Evolutionary conservation across 2,888 invertebrate genomes (phyloP), one percentile per base, ranked within the genome.

Genomic region (Hipparchia sbordonii): DNA sequence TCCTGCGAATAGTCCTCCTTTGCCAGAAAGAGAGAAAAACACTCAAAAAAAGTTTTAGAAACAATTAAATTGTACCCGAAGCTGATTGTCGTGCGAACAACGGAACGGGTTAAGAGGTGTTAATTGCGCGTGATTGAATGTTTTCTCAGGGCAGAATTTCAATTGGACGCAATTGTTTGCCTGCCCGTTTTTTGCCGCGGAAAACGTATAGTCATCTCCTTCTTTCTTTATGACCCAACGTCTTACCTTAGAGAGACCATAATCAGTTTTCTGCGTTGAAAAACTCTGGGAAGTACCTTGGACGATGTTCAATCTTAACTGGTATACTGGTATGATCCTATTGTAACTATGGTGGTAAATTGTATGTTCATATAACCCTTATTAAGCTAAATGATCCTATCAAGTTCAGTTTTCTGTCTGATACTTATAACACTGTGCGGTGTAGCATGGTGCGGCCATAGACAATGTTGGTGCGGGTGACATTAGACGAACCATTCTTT

Each of bases 121-220:
- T 94, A 94, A 94, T 94, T 94, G 94, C 89, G 85, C 87, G 91
- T 92, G 94, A 94, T 94, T 94, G 94, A 92, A 92, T 94, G 94
- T 93, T 93, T 93, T 93, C 92, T 91, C 91, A 91, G 92, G 91
- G 89, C 70, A 63, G 62, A 63, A 70, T 63, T 70, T 70, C 89
- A 93, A 93, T 93, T 93, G 92, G 83, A 89, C 87, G 87, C 92
- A 70, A 70, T 70, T 70, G 70, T 70, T 63, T 62, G 83, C 84
- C 83, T 82, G 86, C 77, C 77, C 77, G 82, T 82, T 85, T 85
- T 85, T 85, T 85, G 75, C 75, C 71, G 66, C 54, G 72, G 70
- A 76, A 75, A 73, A 71, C 72, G 45, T 73, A 69, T 46, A 46
- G 70, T 63, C 46, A 23, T 70, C 70, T 33, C 70, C 39, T 52